Conservation (phyloP, 2,797 vertebrate species). For the Thamnophis elegans region DNA sequence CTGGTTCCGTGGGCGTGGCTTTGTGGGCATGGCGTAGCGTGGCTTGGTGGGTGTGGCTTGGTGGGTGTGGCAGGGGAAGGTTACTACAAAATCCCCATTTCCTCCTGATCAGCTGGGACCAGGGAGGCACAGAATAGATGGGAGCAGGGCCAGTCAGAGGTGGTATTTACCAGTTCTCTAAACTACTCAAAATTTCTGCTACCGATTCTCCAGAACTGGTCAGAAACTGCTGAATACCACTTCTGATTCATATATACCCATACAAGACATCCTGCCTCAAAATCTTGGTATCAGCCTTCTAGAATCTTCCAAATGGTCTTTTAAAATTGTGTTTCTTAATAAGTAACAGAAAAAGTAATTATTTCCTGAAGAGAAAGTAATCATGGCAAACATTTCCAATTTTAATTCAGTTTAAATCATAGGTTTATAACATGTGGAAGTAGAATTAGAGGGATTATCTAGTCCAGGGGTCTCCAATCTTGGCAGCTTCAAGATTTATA, state of each 20-base stretch:
- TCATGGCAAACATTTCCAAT: background rate
- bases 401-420: background rate
- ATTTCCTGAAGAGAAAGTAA: background rate
- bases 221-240: no score
- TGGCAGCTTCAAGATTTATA: background rate
- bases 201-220: no score
- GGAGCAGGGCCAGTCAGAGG: no score
- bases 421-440: background rate
- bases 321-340: background rate
- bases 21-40: no score
- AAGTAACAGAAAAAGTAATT: background rate
- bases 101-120: no score
- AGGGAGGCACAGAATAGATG: no score
- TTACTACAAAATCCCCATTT: no score
- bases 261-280: background rate
- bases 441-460: background rate
- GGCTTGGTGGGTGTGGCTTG: no score
- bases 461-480: background rate
- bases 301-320: background rate
- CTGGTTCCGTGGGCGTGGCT: no score
- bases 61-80: no score
- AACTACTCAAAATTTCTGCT: no score
- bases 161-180: no score
- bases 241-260: background rate
- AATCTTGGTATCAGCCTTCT: background rate